phyloP scores from a whole-genome alignment of 2,797 vertebrate species.

The Falco berigora region DNA sequence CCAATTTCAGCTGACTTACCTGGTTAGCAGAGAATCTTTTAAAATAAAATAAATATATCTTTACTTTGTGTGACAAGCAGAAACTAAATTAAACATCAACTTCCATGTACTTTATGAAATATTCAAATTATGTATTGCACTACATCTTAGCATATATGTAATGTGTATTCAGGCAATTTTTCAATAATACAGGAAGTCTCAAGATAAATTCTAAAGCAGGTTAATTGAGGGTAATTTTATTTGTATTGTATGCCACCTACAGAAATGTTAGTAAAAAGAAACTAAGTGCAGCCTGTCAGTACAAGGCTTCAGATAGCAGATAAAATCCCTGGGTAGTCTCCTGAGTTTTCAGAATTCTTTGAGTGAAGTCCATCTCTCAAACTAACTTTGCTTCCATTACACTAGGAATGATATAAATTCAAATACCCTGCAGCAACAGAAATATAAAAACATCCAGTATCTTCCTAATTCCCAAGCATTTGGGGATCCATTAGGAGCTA shows the following conservation, averaged over 20 bases:
- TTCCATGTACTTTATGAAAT: not conserved
- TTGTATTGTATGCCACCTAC: not conserved
- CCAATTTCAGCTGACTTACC: not conserved
- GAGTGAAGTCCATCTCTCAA: not conserved
- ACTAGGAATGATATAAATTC: not conserved
- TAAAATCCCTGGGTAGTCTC: not conserved
- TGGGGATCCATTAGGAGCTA: not conserved
- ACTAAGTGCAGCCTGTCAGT: not conserved
- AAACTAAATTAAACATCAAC: conserved; percentile 12
- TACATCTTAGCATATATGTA: not conserved
- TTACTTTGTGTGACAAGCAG: not conserved
- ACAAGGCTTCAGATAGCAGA: not conserved
- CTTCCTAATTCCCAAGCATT: not conserved
- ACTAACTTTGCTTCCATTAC: not conserved
- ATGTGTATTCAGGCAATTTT: not conserved
- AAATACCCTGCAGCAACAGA: not conserved
- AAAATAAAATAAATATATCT: not conserved
- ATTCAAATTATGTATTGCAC: not conserved
- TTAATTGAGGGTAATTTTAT: not conserved
- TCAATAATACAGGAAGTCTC: not conserved
- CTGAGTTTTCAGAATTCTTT: not conserved
- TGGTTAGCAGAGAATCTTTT: not conserved
- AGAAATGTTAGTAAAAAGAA: not conserved
- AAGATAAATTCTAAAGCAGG: not conserved
- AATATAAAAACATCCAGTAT: not conserved